These are phyloP conservation scores for Xestobium rufovillosum DNA, from an alignment of 2,888 invertebrate species.

Conservation along the genomic window DNA sequence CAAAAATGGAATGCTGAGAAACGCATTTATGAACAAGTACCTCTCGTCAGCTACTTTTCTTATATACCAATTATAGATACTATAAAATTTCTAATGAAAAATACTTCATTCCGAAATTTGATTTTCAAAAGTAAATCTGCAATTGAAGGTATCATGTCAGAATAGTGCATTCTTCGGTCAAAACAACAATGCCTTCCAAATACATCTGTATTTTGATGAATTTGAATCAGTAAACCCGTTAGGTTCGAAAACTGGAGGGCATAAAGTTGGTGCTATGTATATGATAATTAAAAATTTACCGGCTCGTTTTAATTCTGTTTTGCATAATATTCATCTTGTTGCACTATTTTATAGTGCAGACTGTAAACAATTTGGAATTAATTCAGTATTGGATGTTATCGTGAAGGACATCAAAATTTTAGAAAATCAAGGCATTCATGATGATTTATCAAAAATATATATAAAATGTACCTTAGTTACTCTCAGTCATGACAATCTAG, in stretches of 20 bases:
- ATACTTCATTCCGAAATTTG: too few relatives aligned
- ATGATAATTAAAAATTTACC: constrained; percentile 10
- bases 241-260: constrained; percentile 12
- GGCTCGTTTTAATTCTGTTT: constrained; percentile 5
- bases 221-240: constrained; percentile 15
- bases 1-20: too few relatives aligned
- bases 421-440: constrained; percentile 8
- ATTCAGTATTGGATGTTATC: constrained; percentile 9
- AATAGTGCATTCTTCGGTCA: background rate
- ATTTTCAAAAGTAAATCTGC: too few relatives aligned
- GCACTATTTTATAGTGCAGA: constrained; percentile 9
- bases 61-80: background rate
- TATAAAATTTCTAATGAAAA: background rate
- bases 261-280: constrained; percentile 15
- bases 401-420: constrained; percentile 11
- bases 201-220: constrained; percentile 15
- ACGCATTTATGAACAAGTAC: too few relatives aligned
- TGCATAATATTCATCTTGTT: constrained; percentile 11
- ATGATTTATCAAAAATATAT: background rate
- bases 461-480: background rate
- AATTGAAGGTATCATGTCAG: background rate
- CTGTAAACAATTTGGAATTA: constrained; percentile 8
- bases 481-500: constrained; percentile 14
- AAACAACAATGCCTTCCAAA: constrained; percentile 6
- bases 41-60: too few relatives aligned